Evolutionary conservation across 2,797 vertebrate genomes (phyloP), one percentile per base, ranked within the genome.

Genomic region (Acridotheres tristis): DNA sequence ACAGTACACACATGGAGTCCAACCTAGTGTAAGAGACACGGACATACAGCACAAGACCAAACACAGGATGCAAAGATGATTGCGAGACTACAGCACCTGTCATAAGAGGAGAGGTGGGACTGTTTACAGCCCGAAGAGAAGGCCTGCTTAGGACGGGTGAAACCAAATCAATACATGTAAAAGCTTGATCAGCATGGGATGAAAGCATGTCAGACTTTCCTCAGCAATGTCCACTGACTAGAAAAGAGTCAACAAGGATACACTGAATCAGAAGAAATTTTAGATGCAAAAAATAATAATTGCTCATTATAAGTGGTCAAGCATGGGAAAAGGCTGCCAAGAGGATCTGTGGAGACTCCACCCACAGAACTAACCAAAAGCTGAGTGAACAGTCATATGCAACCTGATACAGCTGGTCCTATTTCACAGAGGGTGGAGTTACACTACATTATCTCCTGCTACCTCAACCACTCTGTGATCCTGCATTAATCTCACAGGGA

Each of bases 111-210:
- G 34, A 65, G 14, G 3, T 29, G 14, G 11, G 14, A 72, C 23
- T 51, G 19, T 19, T 81, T 16, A 47, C 7, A 74, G 50, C 13
- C n/a, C 40, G 27, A 47, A 61, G 22, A 63, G 16, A 6, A 12
- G 12, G 48, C 42, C 58, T 78, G 36, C n/a, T 51, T 13, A 25
- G 17, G 11, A 73, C 1, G 10, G 5, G 7, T 30, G 6, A 50
- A 89, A 65, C 6, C 7, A 40, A 26, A 71, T 4, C n/a, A 54
- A 36, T 10, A 59, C 4, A 32, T 0, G 0, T 3, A 57, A 8
- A 45, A 68, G 19, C 38, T 7, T 69, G 16, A 81, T 26, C 15
- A 19, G 23, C 3, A 2, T 12, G 18, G 38, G 14, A 25, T 57
- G 20, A 68, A 78, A 78, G 7, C 29, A 12, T 29, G 45, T 4